Evolutionary conservation across 92 coral and sea anemone genomes (phyloP), one percentile per base, ranked within the genome.

Genomic region (Porites evermanni): DNA sequence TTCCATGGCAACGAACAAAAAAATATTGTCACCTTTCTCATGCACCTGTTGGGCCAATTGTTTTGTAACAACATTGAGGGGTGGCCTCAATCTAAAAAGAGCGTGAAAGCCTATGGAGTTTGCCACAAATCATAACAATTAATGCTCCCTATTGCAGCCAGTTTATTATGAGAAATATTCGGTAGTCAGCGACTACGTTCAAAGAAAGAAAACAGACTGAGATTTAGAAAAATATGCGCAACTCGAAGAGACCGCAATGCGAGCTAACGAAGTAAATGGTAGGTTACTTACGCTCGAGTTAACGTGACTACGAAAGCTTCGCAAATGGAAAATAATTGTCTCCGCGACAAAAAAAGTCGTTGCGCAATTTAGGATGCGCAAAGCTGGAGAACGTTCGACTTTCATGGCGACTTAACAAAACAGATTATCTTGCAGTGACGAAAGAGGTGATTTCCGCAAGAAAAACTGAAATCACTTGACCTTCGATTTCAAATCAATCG

Each of bases 1-100:
- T 74, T 79, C 92, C 86, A 73, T 80, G 87, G 88, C 75, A 65
- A 93, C 90, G 38, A 80, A 61, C 19, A 23, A 29, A 38, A 80
- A 79, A 86, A 89, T 74, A 85, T 51, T 64, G 47, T 44, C n/a
- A 29, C 38, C 47, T 53, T 56, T 60, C 23, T 1, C 51, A 10
- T 90, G 80, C 93, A 90, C 90, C 93, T 90, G 93, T 86, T 75
- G 26, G 80, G 9, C 12, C 23, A 60, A 26, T 63, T 73, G 87
- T 74, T 83, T 73, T 63, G 47, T 61, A 50, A 65, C 72, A 83
- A 74, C 87, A 63, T 64, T 51, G 73, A 16, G 52, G 79, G 65
- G 18, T 71, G 64, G 23, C 52, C 18, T 16, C 80, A 50, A 73
- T 63, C 68, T 13, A 60, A 8, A 74, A 56, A 60, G 19, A 74